Conservation (phyloP, 2,113 vertebrate genomes). For the Podarcis muralis region DNA sequence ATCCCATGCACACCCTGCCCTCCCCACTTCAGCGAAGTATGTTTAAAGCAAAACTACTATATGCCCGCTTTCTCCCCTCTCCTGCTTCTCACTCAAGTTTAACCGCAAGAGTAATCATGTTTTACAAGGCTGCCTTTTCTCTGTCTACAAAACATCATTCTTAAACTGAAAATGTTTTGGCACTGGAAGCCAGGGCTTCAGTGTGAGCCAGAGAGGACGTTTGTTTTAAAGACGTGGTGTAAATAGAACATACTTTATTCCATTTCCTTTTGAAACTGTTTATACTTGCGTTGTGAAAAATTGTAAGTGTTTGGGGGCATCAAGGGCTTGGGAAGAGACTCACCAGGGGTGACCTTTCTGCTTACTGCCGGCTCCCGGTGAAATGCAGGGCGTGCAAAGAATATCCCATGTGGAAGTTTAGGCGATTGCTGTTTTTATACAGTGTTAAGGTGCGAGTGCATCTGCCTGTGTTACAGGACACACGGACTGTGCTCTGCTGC, state of each 20-base stretch:
- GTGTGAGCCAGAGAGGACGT: constrained; percentile 21
- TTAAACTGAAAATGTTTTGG: constrained; percentile 59
- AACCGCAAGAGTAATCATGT: constrained; percentile 30
- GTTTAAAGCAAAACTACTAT: constrained; percentile 25
- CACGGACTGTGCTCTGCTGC: too few species aligned
- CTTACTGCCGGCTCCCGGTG: background rate
- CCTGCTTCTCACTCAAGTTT: constrained; percentile 40
- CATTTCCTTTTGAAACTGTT: constrained; percentile 44
- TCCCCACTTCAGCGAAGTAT: background rate
- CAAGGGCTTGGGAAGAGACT: constrained; percentile 19
- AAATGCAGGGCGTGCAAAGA: background rate
- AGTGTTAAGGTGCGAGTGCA: too few species aligned
- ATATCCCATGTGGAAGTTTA: background rate
- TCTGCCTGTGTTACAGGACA: background rate
- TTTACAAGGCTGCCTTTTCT: constrained; percentile 61
- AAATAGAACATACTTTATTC: constrained; percentile 41
- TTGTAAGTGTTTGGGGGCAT: background rate
- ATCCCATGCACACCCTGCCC: background rate
- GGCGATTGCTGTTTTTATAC: too few species aligned
- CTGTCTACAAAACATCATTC: constrained; percentile 57
- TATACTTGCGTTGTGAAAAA: background rate
- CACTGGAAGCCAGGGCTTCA: constrained; percentile 47
- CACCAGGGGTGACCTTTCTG: constrained; percentile 8
- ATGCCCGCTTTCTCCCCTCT: constrained; percentile 14
- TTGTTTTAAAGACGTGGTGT: constrained; percentile 36